Percentiles rank a stretch among this genome's conserved stretches.
These are phyloP conservation scores for Machimus atricapillus DNA, from an alignment of 2,888 invertebrate genomes.

Conservation along the genomic window DNA sequence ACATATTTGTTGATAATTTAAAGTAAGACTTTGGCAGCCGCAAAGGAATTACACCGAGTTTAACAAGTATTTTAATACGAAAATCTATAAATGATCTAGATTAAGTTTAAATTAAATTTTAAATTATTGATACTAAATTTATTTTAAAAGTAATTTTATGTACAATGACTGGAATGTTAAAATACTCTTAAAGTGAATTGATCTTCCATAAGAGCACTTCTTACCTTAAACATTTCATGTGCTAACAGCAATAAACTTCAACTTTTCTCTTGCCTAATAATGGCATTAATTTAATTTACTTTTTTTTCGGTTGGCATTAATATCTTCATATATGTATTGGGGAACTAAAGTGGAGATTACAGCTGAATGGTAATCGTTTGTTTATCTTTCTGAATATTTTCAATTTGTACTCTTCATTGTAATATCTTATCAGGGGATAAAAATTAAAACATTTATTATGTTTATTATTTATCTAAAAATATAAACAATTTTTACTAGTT, in stretches of 20 bases:
- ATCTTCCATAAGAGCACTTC: neutral
- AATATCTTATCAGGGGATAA: neutral
- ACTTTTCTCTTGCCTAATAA: neutral
- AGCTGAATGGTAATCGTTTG: neutral
- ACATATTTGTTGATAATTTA: neutral
- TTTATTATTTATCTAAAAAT: neutral
- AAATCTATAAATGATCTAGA: neutral
- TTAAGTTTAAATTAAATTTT: neutral
- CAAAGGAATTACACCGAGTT: slow-evolving; percentile 5
- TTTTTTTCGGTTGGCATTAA: neutral
- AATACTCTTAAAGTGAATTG: neutral
- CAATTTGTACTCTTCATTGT: neutral
- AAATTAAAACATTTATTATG: neutral
- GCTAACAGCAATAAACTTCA: slow-evolving; percentile 1
- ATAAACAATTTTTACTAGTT: neutral
- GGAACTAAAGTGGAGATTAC: neutral
- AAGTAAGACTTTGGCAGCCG: slow-evolving; percentile 23
- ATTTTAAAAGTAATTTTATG: neutral
- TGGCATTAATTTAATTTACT: neutral
- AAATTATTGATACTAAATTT: neutral
- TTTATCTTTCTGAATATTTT: neutral
- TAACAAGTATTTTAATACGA: neutral
- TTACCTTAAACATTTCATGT: neutral
- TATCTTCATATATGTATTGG: neutral
- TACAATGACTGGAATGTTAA: slow-evolving; percentile 29